Evolutionary conservation across 2,888 invertebrate genomes (phyloP), one percentile per base, ranked within the genome.

Genomic region (Polymixis flavicincta): DNA sequence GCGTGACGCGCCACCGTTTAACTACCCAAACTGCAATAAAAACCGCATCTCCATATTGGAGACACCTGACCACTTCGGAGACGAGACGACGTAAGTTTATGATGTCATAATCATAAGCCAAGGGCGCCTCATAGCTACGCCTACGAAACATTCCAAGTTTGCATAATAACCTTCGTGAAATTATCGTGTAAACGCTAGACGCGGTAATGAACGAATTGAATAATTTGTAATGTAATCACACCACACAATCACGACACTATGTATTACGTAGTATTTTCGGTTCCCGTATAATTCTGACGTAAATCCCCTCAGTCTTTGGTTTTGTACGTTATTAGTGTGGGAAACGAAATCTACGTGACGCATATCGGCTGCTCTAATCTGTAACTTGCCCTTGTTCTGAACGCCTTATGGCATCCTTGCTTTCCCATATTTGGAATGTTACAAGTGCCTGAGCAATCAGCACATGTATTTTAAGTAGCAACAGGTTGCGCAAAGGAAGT

Each of bases 91-190:
- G 70, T 82, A 75, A 66, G 79, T 82, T 83, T 70, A 85, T 86
- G 83, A 83, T 83, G 76, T 85, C 82, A 82, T 84, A 85, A 79
- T 83, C 82, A 76, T 85, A 74, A 82, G 82, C 76, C 89, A 90
- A 91, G 89, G 91, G 89, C 91, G 84, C 76, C 78, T 79, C 82
- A 78, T 78, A 84, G 80, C 75, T 71, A 77, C 88, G 78, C 85
- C 86, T 86, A 89, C 88, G 81, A 83, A 79, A 78, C 71, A 80
- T 80, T 78, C 80, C 76, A 64, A 84, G 86, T 90, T 89, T 89
- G 88, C 87, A 86, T 88, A 89, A 87, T 77, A 88, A 86, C 89
- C 90, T 90, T 89, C 85, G 69, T 79, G 71, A 82, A 85, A 86
- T 87, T 86, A 85, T 85, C 88, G 74, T 84, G 73, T 75, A 71